Evolutionary conservation across 2,888 invertebrate genomes (phyloP).

Genomic region (Charanyca ferruginea): DNA sequence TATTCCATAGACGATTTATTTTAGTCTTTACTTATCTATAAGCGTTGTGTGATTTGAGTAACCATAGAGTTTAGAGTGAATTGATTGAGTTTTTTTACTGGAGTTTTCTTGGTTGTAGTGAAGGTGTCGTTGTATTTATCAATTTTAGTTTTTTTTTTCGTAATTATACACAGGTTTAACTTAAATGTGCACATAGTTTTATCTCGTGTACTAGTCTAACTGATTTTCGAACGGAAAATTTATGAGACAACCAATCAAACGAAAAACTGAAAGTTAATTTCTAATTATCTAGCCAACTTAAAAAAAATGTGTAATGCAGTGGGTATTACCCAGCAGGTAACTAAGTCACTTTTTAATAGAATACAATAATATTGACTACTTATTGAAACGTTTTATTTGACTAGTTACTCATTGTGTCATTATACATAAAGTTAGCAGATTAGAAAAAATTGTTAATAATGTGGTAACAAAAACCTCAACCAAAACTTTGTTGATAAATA

Average conservation of each 20-base stretch:
- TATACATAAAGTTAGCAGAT: slow-evolving; percentile 30
- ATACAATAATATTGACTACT: not conserved
- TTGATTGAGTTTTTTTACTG: slow-evolving; percentile 63
- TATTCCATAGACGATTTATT: slow-evolving; percentile 76
- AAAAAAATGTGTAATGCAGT: slow-evolving; percentile 9
- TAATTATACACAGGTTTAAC: slow-evolving; percentile 2
- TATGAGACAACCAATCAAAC: not conserved
- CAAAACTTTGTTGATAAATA: slow-evolving; percentile 45
- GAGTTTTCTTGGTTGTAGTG: slow-evolving; percentile 57
- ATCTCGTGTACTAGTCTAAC: slow-evolving; percentile 3
- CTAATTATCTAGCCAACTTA: slow-evolving; percentile 17
- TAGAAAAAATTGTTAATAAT: slow-evolving; percentile 10
- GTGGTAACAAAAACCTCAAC: slow-evolving; percentile 17
- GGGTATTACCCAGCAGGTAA: not conserved
- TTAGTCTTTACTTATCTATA: slow-evolving; percentile 71
- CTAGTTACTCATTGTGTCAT: not conserved
- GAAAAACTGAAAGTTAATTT: not conserved
- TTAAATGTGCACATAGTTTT: slow-evolving; percentile 1
- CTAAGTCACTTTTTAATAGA: slow-evolving; percentile 1
- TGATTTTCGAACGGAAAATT: not conserved
- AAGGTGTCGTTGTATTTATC: slow-evolving; percentile 52
- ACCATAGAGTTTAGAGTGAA: slow-evolving; percentile 72
- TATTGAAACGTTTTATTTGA: not conserved
- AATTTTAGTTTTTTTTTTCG: slow-evolving; percentile 11
- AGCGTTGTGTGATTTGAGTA: slow-evolving; percentile 82